Percentiles rank a stretch among this genome's conserved stretches.
Conservation (phyloP, 37 sponge, comb jelly and placozoan genomes). For the Oopsacas minuta region DNA sequence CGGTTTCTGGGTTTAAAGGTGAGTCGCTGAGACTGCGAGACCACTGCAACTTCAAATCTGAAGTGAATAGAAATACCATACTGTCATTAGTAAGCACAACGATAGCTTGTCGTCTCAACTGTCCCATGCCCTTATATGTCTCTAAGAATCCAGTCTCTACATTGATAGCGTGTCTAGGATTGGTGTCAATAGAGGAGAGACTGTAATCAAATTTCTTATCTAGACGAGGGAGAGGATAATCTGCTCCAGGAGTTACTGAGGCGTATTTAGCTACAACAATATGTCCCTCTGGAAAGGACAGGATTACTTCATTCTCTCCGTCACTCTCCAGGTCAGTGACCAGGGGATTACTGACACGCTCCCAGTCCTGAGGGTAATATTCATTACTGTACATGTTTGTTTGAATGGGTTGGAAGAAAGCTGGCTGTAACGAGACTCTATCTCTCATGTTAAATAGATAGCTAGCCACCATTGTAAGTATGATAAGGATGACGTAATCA, state of each 20-base stretch:
- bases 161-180: background rate
- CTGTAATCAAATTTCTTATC: background rate
- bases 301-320: background rate
- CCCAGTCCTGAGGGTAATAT: background rate
- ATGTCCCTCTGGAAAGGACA: background rate
- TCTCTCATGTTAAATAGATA: constrained; percentile 11
- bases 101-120: constrained; percentile 35
- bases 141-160: constrained; percentile 42
- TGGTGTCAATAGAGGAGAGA: background rate
- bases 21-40: background rate
- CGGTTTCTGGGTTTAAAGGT: background rate
- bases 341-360: background rate
- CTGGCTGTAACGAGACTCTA: constrained; percentile 9
- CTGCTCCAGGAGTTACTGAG: background rate
- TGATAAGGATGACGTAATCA: background rate
- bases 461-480: background rate
- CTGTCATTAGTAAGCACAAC: background rate
- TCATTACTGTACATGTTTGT: background rate
- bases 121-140: constrained; percentile 49
- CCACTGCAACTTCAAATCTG: background rate
- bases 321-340: constrained; percentile 3
- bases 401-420: background rate
- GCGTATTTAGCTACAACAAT: background rate
- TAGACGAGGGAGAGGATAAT: background rate
- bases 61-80: background rate